These are phyloP conservation scores for Cossypha niveicapilla DNA, from an alignment of 2,797 vertebrate genomes.

Conservation along the genomic window DNA sequence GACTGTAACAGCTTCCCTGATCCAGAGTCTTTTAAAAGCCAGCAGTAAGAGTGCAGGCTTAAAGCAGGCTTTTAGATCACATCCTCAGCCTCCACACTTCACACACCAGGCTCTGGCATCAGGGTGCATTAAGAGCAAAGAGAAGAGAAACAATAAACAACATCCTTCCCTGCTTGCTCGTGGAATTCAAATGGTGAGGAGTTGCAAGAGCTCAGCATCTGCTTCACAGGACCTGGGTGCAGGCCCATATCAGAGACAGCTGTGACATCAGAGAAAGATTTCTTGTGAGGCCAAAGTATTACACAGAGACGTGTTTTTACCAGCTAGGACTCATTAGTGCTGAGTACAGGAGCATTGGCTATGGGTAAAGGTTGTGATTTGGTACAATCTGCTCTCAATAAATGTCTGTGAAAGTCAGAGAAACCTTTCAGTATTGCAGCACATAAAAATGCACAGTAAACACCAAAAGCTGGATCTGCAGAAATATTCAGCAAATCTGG, in stretches of 20 bases:
- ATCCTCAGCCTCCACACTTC: background rate
- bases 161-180: background rate
- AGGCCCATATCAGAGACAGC: background rate
- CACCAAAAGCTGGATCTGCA: background rate
- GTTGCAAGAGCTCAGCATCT: background rate
- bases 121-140: background rate
- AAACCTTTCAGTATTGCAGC: background rate
- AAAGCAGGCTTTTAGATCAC: background rate
- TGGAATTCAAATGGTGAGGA: background rate
- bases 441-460: background rate
- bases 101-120: background rate
- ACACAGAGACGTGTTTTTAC: background rate
- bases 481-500: background rate
- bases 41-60: background rate
- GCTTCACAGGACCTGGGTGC: background rate
- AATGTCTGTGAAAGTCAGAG: background rate
- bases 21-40: background rate
- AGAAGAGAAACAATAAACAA: background rate
- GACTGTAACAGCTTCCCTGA: background rate
- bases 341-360: fast-evolving
- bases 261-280: background rate
- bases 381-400: background rate
- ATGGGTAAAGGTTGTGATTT: background rate
- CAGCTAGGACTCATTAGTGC: background rate
- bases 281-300: background rate